A percentile compares a stretch with the other conserved stretches of the same genome.
phyloP scores from a whole-genome alignment of 2,113 vertebrate genomes.

The Carassius auratus region DNA sequence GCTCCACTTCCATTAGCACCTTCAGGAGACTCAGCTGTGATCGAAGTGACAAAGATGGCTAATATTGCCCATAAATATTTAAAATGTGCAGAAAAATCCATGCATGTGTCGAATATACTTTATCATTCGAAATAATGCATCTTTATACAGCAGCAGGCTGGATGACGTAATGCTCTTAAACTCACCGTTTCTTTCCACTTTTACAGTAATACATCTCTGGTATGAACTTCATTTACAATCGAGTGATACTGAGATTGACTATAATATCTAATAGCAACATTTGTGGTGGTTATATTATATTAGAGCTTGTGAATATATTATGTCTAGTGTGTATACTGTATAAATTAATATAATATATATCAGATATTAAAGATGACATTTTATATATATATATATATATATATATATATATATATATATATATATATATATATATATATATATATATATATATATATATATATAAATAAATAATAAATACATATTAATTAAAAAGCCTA shows the following conservation, averaged over 20 bases:
- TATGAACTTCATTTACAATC: neutral
- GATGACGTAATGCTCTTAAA: neutral
- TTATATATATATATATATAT: no score
- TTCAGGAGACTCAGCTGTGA: constrained; percentile 77
- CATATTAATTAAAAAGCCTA: no score
- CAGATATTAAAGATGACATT: no score
- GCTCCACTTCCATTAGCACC: constrained; percentile 87
- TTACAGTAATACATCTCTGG: constrained; percentile 29
- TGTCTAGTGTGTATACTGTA: no score
- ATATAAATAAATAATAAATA: no score
- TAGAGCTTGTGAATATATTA: no score
- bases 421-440: no score
- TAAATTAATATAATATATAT: no score
- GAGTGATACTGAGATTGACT: no score
- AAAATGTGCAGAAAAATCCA: constrained; percentile 76
- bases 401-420: no score
- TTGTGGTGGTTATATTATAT: neutral
- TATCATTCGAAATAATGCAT: constrained; percentile 37
- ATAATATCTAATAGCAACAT: neutral
- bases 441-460: no score
- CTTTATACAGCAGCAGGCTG: constrained; percentile 5
- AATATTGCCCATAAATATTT: constrained; percentile 98
- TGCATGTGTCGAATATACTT: constrained; percentile 44
- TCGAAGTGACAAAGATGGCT: constrained; percentile 87
- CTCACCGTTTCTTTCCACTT: neutral